Percentiles rank a stretch among this genome's conserved stretches.
phyloP scores from a whole-genome alignment of 2,888 invertebrate species.

The Hipparchia semele region DNA sequence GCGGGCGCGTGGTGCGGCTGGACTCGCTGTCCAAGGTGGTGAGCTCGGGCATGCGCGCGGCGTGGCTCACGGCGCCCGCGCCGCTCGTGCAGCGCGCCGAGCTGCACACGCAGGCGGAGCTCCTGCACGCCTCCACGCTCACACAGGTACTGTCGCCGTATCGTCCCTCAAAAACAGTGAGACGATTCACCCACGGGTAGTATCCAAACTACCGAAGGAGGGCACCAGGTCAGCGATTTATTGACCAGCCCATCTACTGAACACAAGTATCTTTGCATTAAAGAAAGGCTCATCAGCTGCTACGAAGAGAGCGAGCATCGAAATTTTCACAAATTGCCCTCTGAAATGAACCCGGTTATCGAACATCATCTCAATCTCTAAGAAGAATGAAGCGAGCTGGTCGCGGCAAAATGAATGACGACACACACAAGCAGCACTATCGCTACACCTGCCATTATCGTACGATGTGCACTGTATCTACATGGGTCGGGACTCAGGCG shows the following conservation, averaged over 20 bases:
- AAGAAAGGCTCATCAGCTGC: too few relatives aligned
- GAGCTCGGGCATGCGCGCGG: conserved; percentile 88
- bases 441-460: background rate
- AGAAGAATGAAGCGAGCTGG: too few relatives aligned
- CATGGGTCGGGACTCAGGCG: background rate
- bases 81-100: conserved; percentile 85
- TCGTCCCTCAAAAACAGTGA: background rate
- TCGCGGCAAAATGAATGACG: too few relatives aligned
- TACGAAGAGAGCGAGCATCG: too few relatives aligned
- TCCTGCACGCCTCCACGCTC: conserved; percentile 64
- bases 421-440: background rate
- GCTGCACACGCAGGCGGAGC: conserved; percentile 88
- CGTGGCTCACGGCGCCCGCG: conserved; percentile 88
- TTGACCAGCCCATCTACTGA: too few relatives aligned
- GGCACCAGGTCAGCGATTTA: too few relatives aligned
- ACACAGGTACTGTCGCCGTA: conserved; percentile 52
- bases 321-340: too few relatives aligned
- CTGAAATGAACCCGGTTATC: too few relatives aligned
- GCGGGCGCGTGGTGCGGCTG: conserved; percentile 89
- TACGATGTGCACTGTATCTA: background rate
- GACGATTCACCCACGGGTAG: too few relatives aligned
- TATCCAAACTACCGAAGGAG: too few relatives aligned
- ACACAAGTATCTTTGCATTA: background rate
- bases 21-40: conserved; percentile 91
- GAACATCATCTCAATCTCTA: too few relatives aligned